Base-by-base conservation (phyloP, 2,888 invertebrate genomes). In the Lumbricus terrestris region DNA sequence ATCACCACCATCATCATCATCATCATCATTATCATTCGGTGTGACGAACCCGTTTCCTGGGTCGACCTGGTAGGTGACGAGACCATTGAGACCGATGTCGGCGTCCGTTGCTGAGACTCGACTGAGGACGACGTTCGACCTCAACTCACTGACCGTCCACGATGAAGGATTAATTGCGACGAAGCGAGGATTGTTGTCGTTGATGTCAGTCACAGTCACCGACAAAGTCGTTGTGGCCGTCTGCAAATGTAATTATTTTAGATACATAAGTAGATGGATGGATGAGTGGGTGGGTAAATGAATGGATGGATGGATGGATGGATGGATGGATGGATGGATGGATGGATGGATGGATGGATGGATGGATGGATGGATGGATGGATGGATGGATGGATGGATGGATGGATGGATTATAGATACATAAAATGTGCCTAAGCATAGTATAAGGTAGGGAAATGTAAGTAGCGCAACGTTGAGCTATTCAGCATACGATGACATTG, bases 101-200 rank as follows among this genome's bases (percentile, higher is more conserved):
- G 88, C 90, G 40, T 91, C 91, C 35, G 47, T 90, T 18, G 91
- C 91, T 15, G 47, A 93, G 4, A 91, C 93, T 34, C 91, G 91
- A 88, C 93, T 93, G 88, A 94, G 91, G 29, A 89, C 42, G 35
- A 90, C 91, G 82, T 92, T 91, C 38, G 85, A 38, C 37, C 91
- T 88, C 20, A 92, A 92, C 89, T 94, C 94, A 92, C 92, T 37
- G 90, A 93, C 90, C 92, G 91, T 42, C 92, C 93, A 88, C 91
- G 90, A 34, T 91, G 90, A 90, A 11, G 90, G 88, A 40, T 88
- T 88, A 2, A 85, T 2, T 0, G 35, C 20, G 16, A 23, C 34
- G 83, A 92, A 92, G 20, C 89, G 88, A 23, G 94, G 94, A n/a
- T 90, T 92, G 89, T 93, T 93, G 91, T 94, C 94, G 91, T 94